Conservation (phyloP, 2,797 vertebrate genomes). For the Betta splendens region DNA sequence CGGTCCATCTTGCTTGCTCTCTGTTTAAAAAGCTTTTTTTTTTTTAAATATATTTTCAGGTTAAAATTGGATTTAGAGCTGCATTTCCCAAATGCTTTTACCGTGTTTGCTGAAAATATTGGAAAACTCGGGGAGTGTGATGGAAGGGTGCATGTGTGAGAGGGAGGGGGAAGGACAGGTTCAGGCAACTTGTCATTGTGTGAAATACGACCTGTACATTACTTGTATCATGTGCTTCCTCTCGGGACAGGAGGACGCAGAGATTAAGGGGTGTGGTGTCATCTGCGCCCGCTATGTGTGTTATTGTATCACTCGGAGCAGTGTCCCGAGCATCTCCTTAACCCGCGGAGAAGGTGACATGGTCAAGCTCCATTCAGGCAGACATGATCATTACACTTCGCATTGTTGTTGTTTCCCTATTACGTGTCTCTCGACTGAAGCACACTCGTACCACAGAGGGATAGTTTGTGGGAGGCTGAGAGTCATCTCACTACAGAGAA, state of each 20-base stretch:
- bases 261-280: conserved; percentile 50
- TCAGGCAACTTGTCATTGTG: conserved; percentile 37
- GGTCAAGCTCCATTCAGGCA: conserved; percentile 40
- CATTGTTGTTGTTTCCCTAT: conserved; percentile 22
- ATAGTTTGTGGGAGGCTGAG: conserved; percentile 14
- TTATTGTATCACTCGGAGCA: conserved; percentile 43
- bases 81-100: conserved; percentile 31
- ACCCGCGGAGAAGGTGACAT: conserved; percentile 33
- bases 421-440: conserved; percentile 35
- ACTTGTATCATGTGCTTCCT: conserved; percentile 48
- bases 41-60: conserved; percentile 49
- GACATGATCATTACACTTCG: conserved; percentile 13
- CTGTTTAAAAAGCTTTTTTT: conserved; percentile 50
- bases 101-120: conserved; percentile 43
- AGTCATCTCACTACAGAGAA: conserved; percentile 20
- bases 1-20: conserved; percentile 44
- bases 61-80: conserved; percentile 57
- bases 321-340: conserved; percentile 44
- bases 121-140: conserved; percentile 17
- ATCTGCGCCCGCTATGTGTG: conserved; percentile 38
- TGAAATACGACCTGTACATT: conserved; percentile 44
- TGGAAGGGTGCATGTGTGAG: conserved; percentile 4
- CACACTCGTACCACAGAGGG: conserved; percentile 7
- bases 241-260: conserved; percentile 22
- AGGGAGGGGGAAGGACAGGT: background rate